phyloP scores from a whole-genome alignment of 1,140 invertebrate species.

The Drosophila tropicalis region DNA sequence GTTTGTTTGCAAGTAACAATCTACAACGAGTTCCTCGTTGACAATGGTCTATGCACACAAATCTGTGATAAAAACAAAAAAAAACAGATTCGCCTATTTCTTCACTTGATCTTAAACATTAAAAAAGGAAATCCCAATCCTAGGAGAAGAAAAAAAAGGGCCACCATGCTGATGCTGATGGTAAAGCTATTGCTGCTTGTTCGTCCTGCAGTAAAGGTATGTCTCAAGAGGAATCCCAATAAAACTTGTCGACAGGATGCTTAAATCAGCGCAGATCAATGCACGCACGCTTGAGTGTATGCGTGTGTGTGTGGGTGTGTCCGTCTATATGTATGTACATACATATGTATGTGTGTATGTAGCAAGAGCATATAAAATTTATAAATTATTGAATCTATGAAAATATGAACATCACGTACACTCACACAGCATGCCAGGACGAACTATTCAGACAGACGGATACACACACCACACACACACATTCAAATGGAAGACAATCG shows the following conservation, averaged over 20 bases:
- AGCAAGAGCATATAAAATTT: conserved; percentile 64
- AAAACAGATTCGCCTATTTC: not conserved
- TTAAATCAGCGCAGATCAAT: conserved; percentile 69
- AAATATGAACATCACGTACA: conserved; percentile 80
- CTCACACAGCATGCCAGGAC: conserved; percentile 29
- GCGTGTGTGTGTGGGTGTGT: not conserved
- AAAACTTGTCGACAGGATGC: conserved; percentile 64
- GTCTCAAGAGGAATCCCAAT: conserved; percentile 61
- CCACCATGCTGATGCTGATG: not conserved
- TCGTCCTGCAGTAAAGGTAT: not conserved
- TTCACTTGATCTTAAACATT: not conserved
- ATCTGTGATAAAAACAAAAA: not conserved
- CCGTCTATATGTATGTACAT: conserved; percentile 11
- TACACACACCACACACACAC: conserved; percentile 17
- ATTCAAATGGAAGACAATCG: conserved; percentile 56
- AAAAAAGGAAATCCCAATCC: not conserved
- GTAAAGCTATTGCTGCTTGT: no score
- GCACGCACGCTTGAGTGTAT: conserved; percentile 43
- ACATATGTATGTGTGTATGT: conserved; percentile 21
- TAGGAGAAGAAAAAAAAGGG: not conserved
- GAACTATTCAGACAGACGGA: conserved; percentile 50
- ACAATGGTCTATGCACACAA: not conserved
- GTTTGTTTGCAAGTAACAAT: no score
- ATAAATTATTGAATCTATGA: conserved; percentile 82
- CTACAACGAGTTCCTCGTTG: no score